Percentiles rank a stretch among this genome's conserved stretches.
These are phyloP conservation scores for Podarcis muralis DNA, from an alignment of 2,113 vertebrate genomes.

Conservation along the genomic window DNA sequence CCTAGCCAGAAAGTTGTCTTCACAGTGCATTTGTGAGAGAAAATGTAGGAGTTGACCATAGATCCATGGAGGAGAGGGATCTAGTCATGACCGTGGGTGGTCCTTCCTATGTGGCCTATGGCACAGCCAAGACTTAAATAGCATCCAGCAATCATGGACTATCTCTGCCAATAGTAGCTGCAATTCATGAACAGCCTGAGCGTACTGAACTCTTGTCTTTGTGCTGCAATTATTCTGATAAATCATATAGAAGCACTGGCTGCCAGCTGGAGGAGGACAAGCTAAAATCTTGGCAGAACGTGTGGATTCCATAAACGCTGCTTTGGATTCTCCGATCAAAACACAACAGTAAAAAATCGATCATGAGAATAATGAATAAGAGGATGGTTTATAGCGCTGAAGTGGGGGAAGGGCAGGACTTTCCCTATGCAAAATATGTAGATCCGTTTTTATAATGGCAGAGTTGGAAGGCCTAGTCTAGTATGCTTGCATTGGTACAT, in stretches of 20 bases:
- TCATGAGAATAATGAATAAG: neutral
- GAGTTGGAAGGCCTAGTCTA: neutral
- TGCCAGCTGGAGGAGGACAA: conserved; percentile 22
- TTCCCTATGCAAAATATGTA: neutral
- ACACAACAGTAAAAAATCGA: conserved; percentile 38
- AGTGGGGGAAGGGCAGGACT: conserved; percentile 18
- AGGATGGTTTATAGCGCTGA: neutral
- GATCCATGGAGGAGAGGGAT: neutral
- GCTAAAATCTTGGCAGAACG: neutral
- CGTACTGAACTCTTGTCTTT: neutral
- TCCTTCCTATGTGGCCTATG: neutral
- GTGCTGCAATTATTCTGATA: conserved; percentile 16
- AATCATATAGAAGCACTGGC: conserved; percentile 17
- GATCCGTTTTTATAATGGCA: neutral
- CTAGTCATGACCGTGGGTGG: conserved; percentile 1
- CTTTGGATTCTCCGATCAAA: conserved; percentile 25
- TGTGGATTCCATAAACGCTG: conserved; percentile 19
- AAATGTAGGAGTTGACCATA: neutral
- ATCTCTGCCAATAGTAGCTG: neutral
- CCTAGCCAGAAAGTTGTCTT: neutral
- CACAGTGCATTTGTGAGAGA: neutral
- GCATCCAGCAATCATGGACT: neutral
- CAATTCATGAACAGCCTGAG: neutral
- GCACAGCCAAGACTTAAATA: neutral
- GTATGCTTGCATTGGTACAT: neutral